These are phyloP conservation scores for Acipenser oxyrinchus DNA, from an alignment of 2,797 vertebrate genomes.

Conservation along the genomic window DNA sequence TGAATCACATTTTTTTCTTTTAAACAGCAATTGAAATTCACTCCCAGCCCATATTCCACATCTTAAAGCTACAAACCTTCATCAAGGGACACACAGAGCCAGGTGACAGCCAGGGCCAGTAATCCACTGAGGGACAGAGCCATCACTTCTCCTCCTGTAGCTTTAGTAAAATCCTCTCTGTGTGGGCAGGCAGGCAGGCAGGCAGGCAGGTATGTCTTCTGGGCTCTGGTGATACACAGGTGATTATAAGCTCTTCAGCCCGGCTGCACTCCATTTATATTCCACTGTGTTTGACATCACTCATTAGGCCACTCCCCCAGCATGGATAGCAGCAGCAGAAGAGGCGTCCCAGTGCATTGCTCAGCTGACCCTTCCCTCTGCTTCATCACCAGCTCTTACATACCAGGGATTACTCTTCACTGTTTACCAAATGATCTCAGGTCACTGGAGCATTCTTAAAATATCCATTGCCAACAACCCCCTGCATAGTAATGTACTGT, in stretches of 20 bases:
- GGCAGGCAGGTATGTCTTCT: no score
- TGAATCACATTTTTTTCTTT: no score
- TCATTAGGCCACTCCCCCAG: no score
- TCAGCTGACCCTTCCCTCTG: conserved; percentile 3
- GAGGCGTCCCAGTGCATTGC: background rate
- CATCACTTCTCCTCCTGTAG: background rate
- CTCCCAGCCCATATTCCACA: no score
- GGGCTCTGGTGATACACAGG: no score
- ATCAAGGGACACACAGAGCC: conserved; percentile 57
- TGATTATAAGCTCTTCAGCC: no score
- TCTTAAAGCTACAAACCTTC: conserved; percentile 45
- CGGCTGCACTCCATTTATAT: no score
- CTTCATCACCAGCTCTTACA: conserved; percentile 18
- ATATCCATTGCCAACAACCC: no score
- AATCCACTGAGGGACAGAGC: conserved; percentile 39
- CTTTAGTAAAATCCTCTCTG: background rate
- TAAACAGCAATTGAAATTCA: no score
- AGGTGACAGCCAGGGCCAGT: conserved; percentile 51
- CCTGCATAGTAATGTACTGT: no score
- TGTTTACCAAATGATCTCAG: background rate
- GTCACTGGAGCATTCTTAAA: conserved; percentile 14
- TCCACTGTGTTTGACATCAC: no score
- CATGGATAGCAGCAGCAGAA: no score
- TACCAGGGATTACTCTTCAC: conserved; percentile 37
- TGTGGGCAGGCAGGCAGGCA: background rate